A percentile compares a stretch with the other conserved stretches of the same genome.
phyloP scores from a whole-genome alignment of 2,113 vertebrate species.

The Oryzias javanicus region DNA sequence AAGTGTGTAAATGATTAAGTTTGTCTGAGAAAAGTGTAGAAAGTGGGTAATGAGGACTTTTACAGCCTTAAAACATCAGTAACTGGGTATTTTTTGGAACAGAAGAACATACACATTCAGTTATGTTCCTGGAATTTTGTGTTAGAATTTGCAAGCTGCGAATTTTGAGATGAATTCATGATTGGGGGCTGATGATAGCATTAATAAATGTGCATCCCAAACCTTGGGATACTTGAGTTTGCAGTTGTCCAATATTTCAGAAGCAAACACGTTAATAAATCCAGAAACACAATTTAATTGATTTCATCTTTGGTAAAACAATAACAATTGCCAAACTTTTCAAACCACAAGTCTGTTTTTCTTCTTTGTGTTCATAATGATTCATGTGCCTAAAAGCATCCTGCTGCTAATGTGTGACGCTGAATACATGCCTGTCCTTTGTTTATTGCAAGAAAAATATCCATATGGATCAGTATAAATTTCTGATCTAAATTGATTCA shows the following conservation, averaged over 20 bases:
- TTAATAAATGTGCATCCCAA: neutral
- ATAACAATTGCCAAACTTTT: neutral
- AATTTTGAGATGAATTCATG: neutral
- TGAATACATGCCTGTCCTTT: neutral
- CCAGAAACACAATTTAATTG: neutral
- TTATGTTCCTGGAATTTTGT: too few relatives aligned
- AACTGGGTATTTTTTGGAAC: too few relatives aligned
- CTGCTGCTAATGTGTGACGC: neutral
- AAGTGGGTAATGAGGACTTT: too few relatives aligned
- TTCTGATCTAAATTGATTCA: slow-evolving; percentile 16
- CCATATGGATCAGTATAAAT: neutral
- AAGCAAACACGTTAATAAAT: neutral
- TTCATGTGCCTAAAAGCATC: neutral
- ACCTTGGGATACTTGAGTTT: neutral
- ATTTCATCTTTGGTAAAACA: neutral
- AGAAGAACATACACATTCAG: too few relatives aligned
- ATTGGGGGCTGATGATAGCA: neutral
- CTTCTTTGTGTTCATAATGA: neutral
- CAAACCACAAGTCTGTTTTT: neutral
- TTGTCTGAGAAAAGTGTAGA: too few relatives aligned
- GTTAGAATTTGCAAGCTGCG: too few relatives aligned
- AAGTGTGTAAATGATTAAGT: too few relatives aligned
- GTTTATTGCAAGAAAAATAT: slow-evolving; percentile 3
- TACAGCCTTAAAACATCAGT: too few relatives aligned
- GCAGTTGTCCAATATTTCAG: neutral